Base-by-base conservation (phyloP, 92 coral and sea anemone species). In the Porites cylindrica region DNA sequence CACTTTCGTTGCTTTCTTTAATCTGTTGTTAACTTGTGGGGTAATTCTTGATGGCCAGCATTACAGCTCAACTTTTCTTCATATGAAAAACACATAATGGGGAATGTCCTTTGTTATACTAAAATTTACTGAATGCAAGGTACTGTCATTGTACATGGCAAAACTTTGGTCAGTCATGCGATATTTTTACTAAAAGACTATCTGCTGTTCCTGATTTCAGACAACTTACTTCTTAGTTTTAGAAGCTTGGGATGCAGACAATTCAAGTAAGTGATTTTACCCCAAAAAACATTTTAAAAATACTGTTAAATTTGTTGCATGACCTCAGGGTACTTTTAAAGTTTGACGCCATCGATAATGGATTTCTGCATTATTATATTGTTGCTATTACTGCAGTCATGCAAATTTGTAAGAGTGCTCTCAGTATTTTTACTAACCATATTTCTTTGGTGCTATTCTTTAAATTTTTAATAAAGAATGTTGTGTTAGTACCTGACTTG, bases 221-320 rank as follows among this genome's bases (percentile, higher is more conserved):
- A 93, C 95, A 10, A 91, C 92, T 59, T 97, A 95, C 81, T 90
- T 82, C 81, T 88, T 97, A 79, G 88, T 91, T 77, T 77, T 97
- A 79, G 96, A 93, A 60, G 99, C 99, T 6, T 81, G 92, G 90
- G 99, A 97, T 85, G 78, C 59, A 2, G 99, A 97, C 80, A 91
- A 93, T 51, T 51, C 90, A 91, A 91, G 98, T 95, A 85, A 82
- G 98, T 86, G 10, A 24, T 29, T 56, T 14, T 52, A 29, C 10
- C 51, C 59, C 0, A 62, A 5, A 70, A 65, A 43, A 11, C 47
- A 14, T 10, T 10, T 38, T 62, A 38, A 11, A 4, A 9, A 73
- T 10, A 4, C 23, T 8, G 17, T 51, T 8, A 23, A 59, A 10
- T 84, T 51, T 61, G 38, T 69, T 71, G 76, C 79, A 74, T 75